Evolutionary conservation across 2,113 vertebrate species (phyloP).

Genomic region (Pachypanchax playfairii): DNA sequence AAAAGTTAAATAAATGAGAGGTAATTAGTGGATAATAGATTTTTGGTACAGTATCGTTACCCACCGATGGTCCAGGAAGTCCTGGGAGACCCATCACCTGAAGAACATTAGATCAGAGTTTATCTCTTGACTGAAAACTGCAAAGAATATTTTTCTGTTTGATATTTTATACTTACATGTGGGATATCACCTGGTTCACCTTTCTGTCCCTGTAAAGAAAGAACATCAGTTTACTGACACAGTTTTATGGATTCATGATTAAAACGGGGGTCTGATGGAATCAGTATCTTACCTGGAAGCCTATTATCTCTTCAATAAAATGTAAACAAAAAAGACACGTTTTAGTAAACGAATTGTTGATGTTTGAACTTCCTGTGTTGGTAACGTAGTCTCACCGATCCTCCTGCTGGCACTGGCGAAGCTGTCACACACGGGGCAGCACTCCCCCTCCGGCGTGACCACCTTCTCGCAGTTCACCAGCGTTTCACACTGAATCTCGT

Average conservation of each 20-base stretch:
- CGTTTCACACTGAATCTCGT: slow-evolving; percentile 86
- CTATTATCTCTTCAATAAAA: slow-evolving; percentile 46
- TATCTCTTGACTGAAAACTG: neutral
- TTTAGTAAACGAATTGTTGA: neutral
- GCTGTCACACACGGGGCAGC: slow-evolving; percentile 87
- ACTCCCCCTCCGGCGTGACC: slow-evolving; percentile 84
- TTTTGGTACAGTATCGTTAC: slow-evolving; percentile 21
- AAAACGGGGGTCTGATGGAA: neutral
- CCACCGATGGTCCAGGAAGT: slow-evolving; percentile 82
- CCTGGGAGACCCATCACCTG: slow-evolving; percentile 91
- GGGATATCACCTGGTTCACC: slow-evolving; percentile 96
- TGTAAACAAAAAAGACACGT: neutral
- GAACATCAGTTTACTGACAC: neutral
- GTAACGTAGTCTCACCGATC: slow-evolving; percentile 61
- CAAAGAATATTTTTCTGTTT: neutral
- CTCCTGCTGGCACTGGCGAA: slow-evolving; percentile 67
- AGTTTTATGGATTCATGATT: neutral
- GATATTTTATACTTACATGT: slow-evolving; percentile 82
- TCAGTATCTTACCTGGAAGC: slow-evolving; percentile 61
- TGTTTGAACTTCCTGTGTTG: neutral
- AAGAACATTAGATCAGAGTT: neutral
- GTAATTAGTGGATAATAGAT: too few species aligned
- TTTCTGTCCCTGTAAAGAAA: slow-evolving; percentile 87
- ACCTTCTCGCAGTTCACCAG: slow-evolving; percentile 84
- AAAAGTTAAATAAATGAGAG: too few species aligned